These are phyloP conservation scores for Apocrypta bakeri DNA, from an alignment of 1,140 invertebrate genomes.

Conservation along the genomic window DNA sequence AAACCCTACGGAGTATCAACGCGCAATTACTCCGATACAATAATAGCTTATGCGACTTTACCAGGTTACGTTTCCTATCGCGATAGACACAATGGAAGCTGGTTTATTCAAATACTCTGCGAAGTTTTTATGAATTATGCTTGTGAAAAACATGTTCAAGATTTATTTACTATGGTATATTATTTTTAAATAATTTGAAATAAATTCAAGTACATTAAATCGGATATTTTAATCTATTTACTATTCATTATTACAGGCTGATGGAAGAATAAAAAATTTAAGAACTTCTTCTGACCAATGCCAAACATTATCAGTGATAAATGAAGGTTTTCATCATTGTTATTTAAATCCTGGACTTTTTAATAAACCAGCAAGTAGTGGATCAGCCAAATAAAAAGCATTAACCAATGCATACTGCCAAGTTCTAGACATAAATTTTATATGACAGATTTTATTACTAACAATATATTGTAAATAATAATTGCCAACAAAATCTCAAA, in stretches of 20 bases:
- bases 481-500: neutral
- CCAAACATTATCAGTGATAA: slow-evolving; percentile 76
- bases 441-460: neutral
- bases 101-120: slow-evolving; percentile 86
- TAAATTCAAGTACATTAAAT: neutral
- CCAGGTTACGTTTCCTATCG: slow-evolving; percentile 80
- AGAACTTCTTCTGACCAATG: slow-evolving; percentile 59
- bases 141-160: slow-evolving; percentile 77
- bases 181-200: slow-evolving; percentile 15
- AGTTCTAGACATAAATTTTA: slow-evolving; percentile 15
- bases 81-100: slow-evolving; percentile 79
- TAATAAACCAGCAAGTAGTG: slow-evolving; percentile 30
- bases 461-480: neutral
- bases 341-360: slow-evolving; percentile 79
- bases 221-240: slow-evolving; percentile 24
- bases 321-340: slow-evolving; percentile 78
- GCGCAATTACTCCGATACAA: slow-evolving; percentile 78
- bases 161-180: slow-evolving; percentile 79
- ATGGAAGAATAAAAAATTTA: slow-evolving; percentile 69
- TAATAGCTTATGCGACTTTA: slow-evolving; percentile 81
- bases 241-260: slow-evolving; percentile 58
- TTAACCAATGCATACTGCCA: slow-evolving; percentile 27
- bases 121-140: slow-evolving; percentile 83
- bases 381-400: slow-evolving; percentile 29
- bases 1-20: slow-evolving; percentile 45